A percentile compares a stretch with the other conserved stretches of the same genome.
Evolutionary conservation across 2,888 invertebrate genomes (phyloP).

Genomic region (Platycnemis pennipes): DNA sequence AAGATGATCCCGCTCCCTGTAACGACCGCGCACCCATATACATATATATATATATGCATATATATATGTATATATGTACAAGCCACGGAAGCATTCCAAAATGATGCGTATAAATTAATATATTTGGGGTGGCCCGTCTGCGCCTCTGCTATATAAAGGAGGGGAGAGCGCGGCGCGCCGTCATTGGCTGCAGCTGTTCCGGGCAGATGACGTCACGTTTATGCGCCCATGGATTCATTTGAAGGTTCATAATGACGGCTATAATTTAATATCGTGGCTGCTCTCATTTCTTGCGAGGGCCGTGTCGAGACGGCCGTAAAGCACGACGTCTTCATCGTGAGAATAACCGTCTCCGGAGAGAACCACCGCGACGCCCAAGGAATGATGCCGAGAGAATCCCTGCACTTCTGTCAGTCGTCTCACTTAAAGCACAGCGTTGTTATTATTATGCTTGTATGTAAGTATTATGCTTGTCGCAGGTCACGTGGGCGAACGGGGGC

Average conservation of each 20-base stretch:
- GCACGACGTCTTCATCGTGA: too few relatives aligned
- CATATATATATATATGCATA: not conserved
- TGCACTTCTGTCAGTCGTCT: too few relatives aligned
- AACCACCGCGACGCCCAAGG: too few relatives aligned
- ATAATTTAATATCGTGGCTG: constrained; percentile 69
- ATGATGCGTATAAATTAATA: not conserved
- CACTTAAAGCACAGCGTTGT: too few relatives aligned
- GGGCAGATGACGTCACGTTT: constrained; percentile 70
- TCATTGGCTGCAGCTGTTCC: constrained; percentile 73
- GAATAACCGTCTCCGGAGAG: too few relatives aligned
- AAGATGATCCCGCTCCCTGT: not conserved
- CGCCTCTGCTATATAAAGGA: too few relatives aligned
- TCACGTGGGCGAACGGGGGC: too few relatives aligned
- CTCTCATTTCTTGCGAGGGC: too few relatives aligned
- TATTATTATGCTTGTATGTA: too few relatives aligned
- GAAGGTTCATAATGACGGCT: constrained; percentile 75
- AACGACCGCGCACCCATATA: not conserved
- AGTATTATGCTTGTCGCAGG: too few relatives aligned
- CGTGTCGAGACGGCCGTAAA: too few relatives aligned
- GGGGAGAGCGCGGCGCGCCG: constrained; percentile 56
- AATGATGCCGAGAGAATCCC: too few relatives aligned
- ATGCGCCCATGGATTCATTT: constrained; percentile 74
- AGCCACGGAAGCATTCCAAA: not conserved
- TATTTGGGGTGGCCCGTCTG: not conserved
- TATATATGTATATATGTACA: not conserved